Conservation (phyloP, 1,140 invertebrate genomes). For the Drosophila bocki region DNA sequence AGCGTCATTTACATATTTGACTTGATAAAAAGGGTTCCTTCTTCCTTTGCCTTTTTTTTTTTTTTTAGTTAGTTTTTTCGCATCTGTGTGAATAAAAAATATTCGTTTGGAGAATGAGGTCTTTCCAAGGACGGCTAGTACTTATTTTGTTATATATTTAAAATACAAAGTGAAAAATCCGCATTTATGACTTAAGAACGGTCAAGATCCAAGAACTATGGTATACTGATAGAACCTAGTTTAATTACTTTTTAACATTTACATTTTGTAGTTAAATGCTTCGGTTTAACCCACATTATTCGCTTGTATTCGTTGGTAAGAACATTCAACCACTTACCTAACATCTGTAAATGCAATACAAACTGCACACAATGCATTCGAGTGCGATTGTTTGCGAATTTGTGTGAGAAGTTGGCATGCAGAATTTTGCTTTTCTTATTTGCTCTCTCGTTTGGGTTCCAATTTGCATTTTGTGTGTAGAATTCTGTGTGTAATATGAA, state of each 20-base stretch:
- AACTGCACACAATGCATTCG: conserved; percentile 7
- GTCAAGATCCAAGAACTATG: neutral
- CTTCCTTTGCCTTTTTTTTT: neutral
- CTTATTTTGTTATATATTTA: too few species aligned
- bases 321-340: conserved; percentile 6
- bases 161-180: too few species aligned
- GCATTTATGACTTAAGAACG: too few species aligned
- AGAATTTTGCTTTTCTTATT: conserved; percentile 1
- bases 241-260: neutral
- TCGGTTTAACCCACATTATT: conserved; percentile 16
- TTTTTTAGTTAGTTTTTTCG: neutral
- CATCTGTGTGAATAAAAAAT: conserved; percentile 3
- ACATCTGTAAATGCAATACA: conserved; percentile 31
- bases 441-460: neutral
- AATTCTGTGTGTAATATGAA: conserved; percentile 8
- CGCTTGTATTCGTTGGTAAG: conserved; percentile 9
- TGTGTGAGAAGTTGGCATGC: conserved; percentile 8
- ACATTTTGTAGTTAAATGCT: neutral
- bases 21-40: conserved; percentile 43
- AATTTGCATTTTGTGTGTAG: conserved; percentile 16
- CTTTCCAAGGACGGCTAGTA: neutral
- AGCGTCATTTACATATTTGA: conserved; percentile 58
- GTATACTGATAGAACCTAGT: neutral
- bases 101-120: neutral
- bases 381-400: conserved; percentile 17